Conservation (phyloP, 2,888 invertebrate genomes). For the Strigamia maritima region DNA sequence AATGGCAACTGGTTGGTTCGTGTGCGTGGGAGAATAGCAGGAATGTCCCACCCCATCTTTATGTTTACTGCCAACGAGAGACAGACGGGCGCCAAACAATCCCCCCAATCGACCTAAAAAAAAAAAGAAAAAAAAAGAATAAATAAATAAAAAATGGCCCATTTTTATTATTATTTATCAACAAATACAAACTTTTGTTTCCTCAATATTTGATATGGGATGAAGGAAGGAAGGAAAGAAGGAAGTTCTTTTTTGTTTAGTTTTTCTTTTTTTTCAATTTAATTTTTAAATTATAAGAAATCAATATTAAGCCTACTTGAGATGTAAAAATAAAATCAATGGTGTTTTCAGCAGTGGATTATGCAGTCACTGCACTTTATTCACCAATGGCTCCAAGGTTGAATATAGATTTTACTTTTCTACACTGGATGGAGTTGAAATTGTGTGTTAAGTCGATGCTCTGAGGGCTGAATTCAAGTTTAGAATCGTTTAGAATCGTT, state of each 20-base stretch:
- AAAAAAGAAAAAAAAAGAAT: too few species aligned
- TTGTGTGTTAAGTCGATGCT: background rate
- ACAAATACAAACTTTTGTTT: too few species aligned
- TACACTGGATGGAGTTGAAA: background rate
- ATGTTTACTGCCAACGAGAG: background rate
- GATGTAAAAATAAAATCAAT: background rate
- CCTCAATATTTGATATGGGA: background rate
- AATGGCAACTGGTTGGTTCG: background rate
- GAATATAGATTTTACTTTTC: conserved; percentile 1
- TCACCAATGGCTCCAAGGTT: background rate
- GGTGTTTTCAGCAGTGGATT: background rate
- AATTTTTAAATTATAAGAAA: background rate
- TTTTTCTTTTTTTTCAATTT: background rate
- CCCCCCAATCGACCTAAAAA: too few species aligned
- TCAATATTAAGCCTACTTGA: background rate
- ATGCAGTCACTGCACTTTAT: background rate
- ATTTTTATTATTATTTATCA: background rate
- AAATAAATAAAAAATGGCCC: background rate
- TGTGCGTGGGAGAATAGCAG: background rate
- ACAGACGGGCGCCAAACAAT: background rate
- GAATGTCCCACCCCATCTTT: background rate
- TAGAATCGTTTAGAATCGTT: background rate
- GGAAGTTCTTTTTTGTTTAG: background rate
- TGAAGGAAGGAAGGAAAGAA: too few species aligned
- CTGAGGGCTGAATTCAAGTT: background rate